phyloP scores from a whole-genome alignment of 2,888 invertebrate genomes.

The Hypomecis atomaria region DNA sequence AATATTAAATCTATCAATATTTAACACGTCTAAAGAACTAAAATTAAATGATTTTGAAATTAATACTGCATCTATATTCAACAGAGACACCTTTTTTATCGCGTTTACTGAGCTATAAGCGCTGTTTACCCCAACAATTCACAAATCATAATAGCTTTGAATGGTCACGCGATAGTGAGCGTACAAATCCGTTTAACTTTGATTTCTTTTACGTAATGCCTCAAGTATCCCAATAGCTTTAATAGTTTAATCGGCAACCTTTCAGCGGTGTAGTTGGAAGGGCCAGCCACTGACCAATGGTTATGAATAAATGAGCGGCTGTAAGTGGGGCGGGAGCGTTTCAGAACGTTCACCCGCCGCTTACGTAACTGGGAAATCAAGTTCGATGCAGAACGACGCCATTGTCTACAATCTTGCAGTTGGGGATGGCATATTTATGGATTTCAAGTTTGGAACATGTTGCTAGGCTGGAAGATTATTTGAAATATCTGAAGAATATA shows the following conservation, averaged over 20 bases:
- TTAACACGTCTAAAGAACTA: too few species aligned
- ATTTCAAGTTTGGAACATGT: background rate
- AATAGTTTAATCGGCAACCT: constrained; percentile 29
- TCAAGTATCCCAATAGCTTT: constrained; percentile 4
- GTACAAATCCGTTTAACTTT: background rate
- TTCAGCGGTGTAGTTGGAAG: constrained; percentile 15
- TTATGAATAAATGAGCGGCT: constrained; percentile 49
- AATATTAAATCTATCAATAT: too few species aligned
- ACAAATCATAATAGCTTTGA: background rate
- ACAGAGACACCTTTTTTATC: too few species aligned
- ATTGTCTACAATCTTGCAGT: constrained; percentile 26
- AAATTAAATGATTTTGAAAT: too few species aligned
- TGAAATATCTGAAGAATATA: too few species aligned
- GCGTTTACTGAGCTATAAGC: too few species aligned
- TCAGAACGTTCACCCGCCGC: constrained; percentile 52
- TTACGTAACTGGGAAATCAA: constrained; percentile 40
- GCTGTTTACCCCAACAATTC: too few species aligned
- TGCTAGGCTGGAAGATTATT: too few species aligned
- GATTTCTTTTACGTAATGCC: background rate
- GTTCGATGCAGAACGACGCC: constrained; percentile 38
- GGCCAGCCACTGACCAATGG: constrained; percentile 22
- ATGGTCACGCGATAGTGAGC: background rate
- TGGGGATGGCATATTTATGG: background rate
- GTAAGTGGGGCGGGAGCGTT: constrained; percentile 44
- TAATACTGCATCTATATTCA: too few species aligned